phyloP scores from a whole-genome alignment of 2,888 invertebrate species.

The Cerastis rubricosa region DNA sequence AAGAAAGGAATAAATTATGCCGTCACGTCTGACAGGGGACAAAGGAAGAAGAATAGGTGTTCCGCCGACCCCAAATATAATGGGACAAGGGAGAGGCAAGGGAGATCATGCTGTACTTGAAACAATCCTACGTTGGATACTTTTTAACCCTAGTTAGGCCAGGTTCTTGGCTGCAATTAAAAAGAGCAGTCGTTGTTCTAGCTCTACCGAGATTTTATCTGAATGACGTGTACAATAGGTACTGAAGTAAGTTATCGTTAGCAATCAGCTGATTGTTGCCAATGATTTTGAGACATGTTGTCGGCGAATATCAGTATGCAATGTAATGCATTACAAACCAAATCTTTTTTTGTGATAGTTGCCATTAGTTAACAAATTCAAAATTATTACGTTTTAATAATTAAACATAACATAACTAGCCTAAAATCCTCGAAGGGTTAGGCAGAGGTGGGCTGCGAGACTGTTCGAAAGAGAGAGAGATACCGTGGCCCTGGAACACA shows the following conservation, averaged over 20 bases:
- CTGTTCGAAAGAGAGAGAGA: no score
- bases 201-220: constrained; percentile 31
- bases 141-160: background rate
- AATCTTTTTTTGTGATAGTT: background rate
- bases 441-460: no score
- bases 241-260: constrained; percentile 11
- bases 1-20: no score
- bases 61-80: no score
- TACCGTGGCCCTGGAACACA: no score
- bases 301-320: constrained; percentile 21
- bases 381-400: background rate
- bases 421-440: no score
- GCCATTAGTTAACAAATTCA: background rate
- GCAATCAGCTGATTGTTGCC: constrained; percentile 35
- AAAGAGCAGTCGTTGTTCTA: background rate
- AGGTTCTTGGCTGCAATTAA: background rate
- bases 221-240: constrained; percentile 34
- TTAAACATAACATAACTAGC: no score
- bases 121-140: background rate
- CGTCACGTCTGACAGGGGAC: no score
- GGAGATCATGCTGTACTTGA: background rate
- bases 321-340: constrained; percentile 8
- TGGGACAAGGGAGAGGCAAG: no score
- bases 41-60: no score
- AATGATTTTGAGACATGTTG: constrained; percentile 15